Evolutionary conservation across 2,888 invertebrate genomes (phyloP).

Genomic region (Trichacis sp.): DNA sequence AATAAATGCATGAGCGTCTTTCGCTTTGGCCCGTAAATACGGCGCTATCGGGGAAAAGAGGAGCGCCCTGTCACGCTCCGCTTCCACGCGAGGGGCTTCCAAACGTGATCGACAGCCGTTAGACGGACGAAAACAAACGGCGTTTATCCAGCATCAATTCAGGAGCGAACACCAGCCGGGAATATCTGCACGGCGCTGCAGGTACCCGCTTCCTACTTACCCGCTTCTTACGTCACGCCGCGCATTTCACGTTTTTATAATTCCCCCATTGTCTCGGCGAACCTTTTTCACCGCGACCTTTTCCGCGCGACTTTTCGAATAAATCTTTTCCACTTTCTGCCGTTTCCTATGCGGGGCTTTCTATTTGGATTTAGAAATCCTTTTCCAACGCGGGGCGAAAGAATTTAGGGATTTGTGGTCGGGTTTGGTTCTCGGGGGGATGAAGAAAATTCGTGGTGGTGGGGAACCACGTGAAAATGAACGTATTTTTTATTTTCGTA

Average conservation of each 20-base stretch:
- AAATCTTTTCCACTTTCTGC: not conserved
- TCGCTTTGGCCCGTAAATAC: constrained; percentile 7
- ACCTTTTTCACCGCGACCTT: not conserved
- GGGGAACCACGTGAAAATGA: too few relatives aligned
- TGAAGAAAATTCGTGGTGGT: too few relatives aligned
- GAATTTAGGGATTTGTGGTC: too few relatives aligned
- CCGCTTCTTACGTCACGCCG: not conserved
- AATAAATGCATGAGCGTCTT: constrained; percentile 47
- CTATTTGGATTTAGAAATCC: not conserved
- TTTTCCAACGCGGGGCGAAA: too few relatives aligned
- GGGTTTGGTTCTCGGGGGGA: too few relatives aligned
- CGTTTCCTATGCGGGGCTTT: not conserved
- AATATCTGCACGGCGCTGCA: not conserved
- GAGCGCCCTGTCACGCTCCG: not conserved
- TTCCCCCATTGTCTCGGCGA: not conserved
- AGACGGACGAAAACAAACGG: constrained; percentile 23
- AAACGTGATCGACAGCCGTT: constrained; percentile 8
- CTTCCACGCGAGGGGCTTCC: not conserved
- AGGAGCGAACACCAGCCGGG: not conserved
- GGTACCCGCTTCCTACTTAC: not conserved
- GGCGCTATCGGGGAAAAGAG: constrained; percentile 8
- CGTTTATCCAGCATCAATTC: constrained; percentile 18
- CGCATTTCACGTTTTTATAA: not conserved
- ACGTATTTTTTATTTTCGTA: too few relatives aligned
- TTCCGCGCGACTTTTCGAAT: not conserved